phyloP scores from a whole-genome alignment of 2,888 invertebrate species.

The Tyria jacobaeae region DNA sequence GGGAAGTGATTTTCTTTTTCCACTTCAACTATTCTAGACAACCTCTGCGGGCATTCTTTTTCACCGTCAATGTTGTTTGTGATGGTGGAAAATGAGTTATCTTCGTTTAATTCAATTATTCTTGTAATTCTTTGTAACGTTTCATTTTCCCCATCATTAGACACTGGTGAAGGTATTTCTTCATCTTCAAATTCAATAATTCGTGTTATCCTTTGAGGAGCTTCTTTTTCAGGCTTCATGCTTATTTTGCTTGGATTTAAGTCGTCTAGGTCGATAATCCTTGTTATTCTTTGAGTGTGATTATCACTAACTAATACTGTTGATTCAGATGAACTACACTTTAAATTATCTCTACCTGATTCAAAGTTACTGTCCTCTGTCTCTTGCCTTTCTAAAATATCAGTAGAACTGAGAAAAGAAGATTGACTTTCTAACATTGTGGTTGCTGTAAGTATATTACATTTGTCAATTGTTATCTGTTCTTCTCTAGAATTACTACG shows the following conservation, averaged over 20 bases:
- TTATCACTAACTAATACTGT: slow-evolving; percentile 56
- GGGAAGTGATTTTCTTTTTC: slow-evolving; percentile 78
- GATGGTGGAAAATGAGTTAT: slow-evolving; percentile 73
- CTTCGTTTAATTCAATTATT: slow-evolving; percentile 78
- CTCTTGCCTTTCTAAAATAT: slow-evolving; percentile 68
- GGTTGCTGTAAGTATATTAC: slow-evolving; percentile 62
- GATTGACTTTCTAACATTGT: slow-evolving; percentile 73
- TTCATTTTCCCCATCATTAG: slow-evolving; percentile 67
- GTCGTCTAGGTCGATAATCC: slow-evolving; percentile 81
- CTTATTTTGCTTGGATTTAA: slow-evolving; percentile 62
- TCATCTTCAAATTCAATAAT: slow-evolving; percentile 80
- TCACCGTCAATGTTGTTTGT: slow-evolving; percentile 69
- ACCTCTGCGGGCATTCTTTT: slow-evolving; percentile 70
- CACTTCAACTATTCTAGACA: slow-evolving; percentile 75
- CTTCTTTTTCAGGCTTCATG: slow-evolving; percentile 71
- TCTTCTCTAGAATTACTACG: slow-evolving; percentile 81
- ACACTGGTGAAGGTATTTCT: slow-evolving; percentile 63
- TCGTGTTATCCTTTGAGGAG: slow-evolving; percentile 78
- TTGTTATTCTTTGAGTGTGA: slow-evolving; percentile 77
- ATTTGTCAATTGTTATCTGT: slow-evolving; percentile 74
- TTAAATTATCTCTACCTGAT: slow-evolving; percentile 62
- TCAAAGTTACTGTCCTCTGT: slow-evolving; percentile 52
- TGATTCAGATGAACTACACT: slow-evolving; percentile 44
- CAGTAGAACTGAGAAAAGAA: slow-evolving; percentile 65
- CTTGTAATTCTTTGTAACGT: slow-evolving; percentile 76